Evolutionary conservation across 1,140 invertebrate genomes (phyloP).

Genomic region (Leptonema lineaticorne): DNA sequence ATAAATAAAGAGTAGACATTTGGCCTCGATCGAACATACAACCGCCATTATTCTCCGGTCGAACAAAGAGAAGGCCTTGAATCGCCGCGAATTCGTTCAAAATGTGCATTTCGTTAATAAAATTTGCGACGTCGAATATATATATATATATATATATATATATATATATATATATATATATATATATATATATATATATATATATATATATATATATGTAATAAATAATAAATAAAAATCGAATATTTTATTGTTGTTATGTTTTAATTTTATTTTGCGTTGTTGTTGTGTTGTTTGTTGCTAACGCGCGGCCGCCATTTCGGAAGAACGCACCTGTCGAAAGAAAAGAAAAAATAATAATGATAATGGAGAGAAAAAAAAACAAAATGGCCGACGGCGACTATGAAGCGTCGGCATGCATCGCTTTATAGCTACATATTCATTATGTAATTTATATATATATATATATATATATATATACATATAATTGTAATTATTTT

Average conservation of each 20-base stretch:
- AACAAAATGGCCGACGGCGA: conserved; percentile 15
- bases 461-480: no score
- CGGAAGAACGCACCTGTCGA: neutral
- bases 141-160: neutral
- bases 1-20: conserved; percentile 23
- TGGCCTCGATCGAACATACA: conserved; percentile 22
- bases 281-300: no score
- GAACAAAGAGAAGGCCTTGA: conserved; percentile 30
- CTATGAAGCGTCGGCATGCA: no score
- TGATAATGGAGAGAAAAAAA: no score
- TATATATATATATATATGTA: no score
- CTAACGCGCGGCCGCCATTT: conserved; percentile 9
- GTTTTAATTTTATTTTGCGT: no score
- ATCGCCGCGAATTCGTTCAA: neutral
- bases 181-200: neutral
- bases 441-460: no score
- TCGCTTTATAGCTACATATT: no score
- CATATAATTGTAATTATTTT: no score
- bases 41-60: neutral
- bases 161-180: neutral
- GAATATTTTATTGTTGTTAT: no score
- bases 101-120: neutral
- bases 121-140: neutral
- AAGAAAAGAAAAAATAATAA: no score
- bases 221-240: no score